Conservation (phyloP, 1,140 invertebrate genomes). For the Drosophila oshimai region DNA sequence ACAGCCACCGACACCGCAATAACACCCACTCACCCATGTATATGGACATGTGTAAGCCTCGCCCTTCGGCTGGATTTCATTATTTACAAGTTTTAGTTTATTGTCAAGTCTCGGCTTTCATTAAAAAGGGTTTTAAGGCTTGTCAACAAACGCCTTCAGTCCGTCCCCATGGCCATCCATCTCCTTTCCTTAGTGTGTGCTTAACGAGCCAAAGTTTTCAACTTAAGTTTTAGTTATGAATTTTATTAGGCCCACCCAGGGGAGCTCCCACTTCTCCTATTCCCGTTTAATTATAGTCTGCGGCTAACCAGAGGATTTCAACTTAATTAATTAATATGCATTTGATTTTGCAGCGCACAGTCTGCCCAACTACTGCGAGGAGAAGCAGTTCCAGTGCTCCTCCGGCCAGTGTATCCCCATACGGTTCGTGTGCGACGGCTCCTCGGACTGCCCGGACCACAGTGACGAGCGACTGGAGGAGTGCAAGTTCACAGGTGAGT, state of each 20-base stretch:
- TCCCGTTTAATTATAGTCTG: slow-evolving; percentile 54
- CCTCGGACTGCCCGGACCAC: slow-evolving; percentile 90
- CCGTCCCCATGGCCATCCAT: background rate
- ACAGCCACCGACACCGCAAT: slow-evolving; percentile 10
- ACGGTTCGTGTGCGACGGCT: slow-evolving; percentile 90
- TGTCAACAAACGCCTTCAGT: slow-evolving; percentile 52
- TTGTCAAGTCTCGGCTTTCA: slow-evolving; percentile 69
- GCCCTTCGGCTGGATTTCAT: slow-evolving; percentile 51
- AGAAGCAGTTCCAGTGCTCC: slow-evolving; percentile 89
- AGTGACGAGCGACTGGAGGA: slow-evolving; percentile 89
- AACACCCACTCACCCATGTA: background rate
- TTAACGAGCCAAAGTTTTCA: slow-evolving; percentile 76
- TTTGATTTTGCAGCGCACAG: slow-evolving; percentile 73
- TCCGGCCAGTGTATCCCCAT: slow-evolving; percentile 92
- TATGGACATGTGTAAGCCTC: slow-evolving; percentile 14
- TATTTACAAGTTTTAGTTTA: slow-evolving; percentile 77
- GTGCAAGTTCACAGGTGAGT: slow-evolving; percentile 67
- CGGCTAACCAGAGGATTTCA: slow-evolving; percentile 47
- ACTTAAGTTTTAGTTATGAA: slow-evolving; percentile 80
- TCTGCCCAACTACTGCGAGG: slow-evolving; percentile 83
- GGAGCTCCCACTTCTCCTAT: background rate
- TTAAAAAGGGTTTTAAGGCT: slow-evolving; percentile 70
- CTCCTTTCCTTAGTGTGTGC: slow-evolving; percentile 19
- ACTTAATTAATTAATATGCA: slow-evolving; percentile 75
- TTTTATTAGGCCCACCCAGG: slow-evolving; percentile 55